phyloP scores from a whole-genome alignment of 2,888 invertebrate species.

The Amphimallon solstitiale region DNA sequence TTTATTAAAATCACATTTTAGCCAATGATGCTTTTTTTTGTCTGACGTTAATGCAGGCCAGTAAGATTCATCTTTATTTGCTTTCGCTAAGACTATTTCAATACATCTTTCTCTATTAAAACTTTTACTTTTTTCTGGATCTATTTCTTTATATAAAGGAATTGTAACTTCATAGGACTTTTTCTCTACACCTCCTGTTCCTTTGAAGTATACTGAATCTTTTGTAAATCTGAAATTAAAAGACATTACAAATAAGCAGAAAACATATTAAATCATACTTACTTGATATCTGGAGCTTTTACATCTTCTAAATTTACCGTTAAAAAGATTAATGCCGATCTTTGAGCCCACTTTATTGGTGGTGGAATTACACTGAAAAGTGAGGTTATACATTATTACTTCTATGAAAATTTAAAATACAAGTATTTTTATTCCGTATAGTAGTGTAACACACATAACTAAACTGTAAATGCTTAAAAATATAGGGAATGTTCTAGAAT shows the following conservation, averaged over 20 bases:
- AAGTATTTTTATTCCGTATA: not conserved
- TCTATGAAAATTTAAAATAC: not conserved
- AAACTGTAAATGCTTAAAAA: not conserved
- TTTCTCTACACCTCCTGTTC: conserved; percentile 84
- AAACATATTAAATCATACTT: conserved; percentile 47
- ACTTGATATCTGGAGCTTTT: conserved; percentile 83
- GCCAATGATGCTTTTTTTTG: conserved; percentile 90
- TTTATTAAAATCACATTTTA: conserved; percentile 97
- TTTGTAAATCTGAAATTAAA: conserved; percentile 70
- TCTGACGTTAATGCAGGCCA: conserved; percentile 91
- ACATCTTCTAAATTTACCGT: conserved; percentile 92
- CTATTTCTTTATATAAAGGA: conserved; percentile 83
- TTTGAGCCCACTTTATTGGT: conserved; percentile 94
- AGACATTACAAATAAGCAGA: conserved; percentile 4
- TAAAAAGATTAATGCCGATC: conserved; percentile 82
- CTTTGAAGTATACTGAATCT: conserved; percentile 83
- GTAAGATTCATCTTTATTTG: conserved; percentile 75
- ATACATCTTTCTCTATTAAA: conserved; percentile 79
- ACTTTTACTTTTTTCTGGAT: conserved; percentile 79
- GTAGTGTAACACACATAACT: not conserved
- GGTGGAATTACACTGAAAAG: conserved; percentile 74
- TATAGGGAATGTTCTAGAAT: conserved; percentile 55
- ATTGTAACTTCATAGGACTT: conserved; percentile 90
- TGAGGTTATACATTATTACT: conserved; percentile 45
- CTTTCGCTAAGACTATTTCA: conserved; percentile 78